A percentile compares a stretch with the other conserved stretches of the same genome.
These are phyloP conservation scores for Amblyteles armatorius DNA, from an alignment of 2,888 invertebrate species.

Conservation along the genomic window DNA sequence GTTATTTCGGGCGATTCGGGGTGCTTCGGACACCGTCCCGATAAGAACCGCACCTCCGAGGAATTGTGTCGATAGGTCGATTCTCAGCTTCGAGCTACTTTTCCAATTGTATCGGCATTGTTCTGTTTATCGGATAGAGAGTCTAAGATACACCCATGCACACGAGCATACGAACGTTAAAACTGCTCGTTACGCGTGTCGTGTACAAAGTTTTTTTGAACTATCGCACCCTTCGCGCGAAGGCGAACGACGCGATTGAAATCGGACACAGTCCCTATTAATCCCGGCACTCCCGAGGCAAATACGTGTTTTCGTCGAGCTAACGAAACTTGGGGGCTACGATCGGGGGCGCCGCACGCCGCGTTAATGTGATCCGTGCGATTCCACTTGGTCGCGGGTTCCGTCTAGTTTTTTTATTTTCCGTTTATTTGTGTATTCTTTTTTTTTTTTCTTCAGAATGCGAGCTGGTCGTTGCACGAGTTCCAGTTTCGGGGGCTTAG, in stretches of 20 bases:
- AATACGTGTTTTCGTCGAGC: neutral
- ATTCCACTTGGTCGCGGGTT: too few species aligned
- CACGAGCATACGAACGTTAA: too few species aligned
- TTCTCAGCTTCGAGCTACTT: neutral
- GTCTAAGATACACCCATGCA: too few species aligned
- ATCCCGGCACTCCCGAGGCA: constrained; percentile 1
- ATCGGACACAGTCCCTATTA: neutral
- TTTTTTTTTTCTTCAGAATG: neutral
- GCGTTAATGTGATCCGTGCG: too few species aligned
- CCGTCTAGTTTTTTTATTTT: neutral
- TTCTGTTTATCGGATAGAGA: neutral
- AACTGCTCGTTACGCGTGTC: neutral
- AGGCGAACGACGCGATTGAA: neutral
- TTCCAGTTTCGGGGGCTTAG: neutral
- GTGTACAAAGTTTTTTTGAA: neutral
- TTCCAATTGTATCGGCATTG: neutral
- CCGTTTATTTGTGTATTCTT: neutral
- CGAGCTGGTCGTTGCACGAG: too few species aligned
- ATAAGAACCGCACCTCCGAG: neutral
- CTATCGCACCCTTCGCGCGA: neutral
- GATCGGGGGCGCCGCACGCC: too few species aligned
- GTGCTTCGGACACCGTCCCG: neutral
- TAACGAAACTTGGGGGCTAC: too few species aligned
- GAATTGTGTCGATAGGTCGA: too few species aligned
- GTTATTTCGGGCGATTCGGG: neutral